These are phyloP conservation scores for Drosophila acutilabella DNA, from an alignment of 2,888 invertebrate genomes.

Conservation along the genomic window DNA sequence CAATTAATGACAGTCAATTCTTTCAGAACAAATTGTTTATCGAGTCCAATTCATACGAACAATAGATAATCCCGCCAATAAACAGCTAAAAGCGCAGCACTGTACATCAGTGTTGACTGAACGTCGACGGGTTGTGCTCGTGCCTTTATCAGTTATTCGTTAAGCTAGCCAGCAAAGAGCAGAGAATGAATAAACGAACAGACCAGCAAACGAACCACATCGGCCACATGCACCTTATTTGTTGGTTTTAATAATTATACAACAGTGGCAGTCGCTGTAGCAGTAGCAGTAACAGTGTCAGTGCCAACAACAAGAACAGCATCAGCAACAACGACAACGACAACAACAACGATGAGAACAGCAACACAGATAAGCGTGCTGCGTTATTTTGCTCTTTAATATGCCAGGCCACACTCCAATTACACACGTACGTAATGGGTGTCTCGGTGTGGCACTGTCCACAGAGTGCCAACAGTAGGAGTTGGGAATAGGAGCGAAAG, in stretches of 20 bases:
- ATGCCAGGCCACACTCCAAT: conserved; percentile 75
- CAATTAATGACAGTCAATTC: not conserved
- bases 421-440: conserved; percentile 65
- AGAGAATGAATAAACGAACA: conserved; percentile 14
- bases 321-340: conserved; percentile 9
- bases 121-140: conserved; percentile 17
- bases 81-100: conserved; percentile 25
- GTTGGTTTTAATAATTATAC: conserved; percentile 82
- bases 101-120: conserved; percentile 15
- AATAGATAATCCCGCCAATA: conserved; percentile 23
- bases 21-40: not conserved
- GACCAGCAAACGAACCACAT: conserved; percentile 16
- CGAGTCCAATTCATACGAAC: not conserved
- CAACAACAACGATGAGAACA: conserved; percentile 2
- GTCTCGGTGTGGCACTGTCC: conserved; percentile 10
- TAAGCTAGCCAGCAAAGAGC: conserved; percentile 41
- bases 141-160: conserved; percentile 48
- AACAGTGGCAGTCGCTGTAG: conserved; percentile 41
- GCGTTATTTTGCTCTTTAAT: conserved; percentile 66
- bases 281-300: conserved; percentile 19
- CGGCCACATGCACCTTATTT: conserved; percentile 74
- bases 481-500: not conserved
- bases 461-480: conserved; percentile 19
- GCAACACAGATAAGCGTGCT: conserved; percentile 27
- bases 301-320: conserved; percentile 11